Conservation (phyloP, 37 sponge, comb jelly and placozoan species). For the Agelas oroides region DNA sequence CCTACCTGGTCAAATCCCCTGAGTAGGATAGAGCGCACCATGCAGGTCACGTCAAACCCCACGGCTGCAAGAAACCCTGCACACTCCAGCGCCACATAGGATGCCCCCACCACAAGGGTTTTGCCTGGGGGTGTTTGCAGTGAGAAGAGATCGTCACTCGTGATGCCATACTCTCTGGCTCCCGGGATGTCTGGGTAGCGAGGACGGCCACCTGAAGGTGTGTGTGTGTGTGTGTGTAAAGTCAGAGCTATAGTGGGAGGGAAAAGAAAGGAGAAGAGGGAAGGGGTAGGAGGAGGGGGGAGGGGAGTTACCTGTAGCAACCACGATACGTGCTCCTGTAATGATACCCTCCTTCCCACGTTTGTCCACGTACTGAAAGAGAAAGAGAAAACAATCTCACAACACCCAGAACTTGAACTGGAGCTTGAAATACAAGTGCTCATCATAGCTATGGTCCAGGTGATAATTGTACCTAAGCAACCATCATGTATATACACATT, state of each 20-base stretch:
- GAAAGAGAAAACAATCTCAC: too few species aligned
- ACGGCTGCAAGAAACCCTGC: conserved; percentile 96
- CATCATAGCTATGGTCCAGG: too few species aligned
- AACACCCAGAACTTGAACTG: too few species aligned
- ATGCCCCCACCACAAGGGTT: conserved; percentile 96
- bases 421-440: too few species aligned
- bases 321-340: conserved; percentile 80
- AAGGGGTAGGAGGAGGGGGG: neutral
- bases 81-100: conserved; percentile 99
- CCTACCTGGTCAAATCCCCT: conserved; percentile 96
- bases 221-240: neutral
- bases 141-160: conserved; percentile 98
- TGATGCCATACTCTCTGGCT: conserved; percentile 91
- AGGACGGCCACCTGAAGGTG: conserved; percentile 85
- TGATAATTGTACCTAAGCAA: too few species aligned
- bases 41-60: conserved; percentile 88
- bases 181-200: conserved; percentile 96
- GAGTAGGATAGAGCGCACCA: conserved; percentile 97
- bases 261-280: neutral
- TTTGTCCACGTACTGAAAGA: conserved; percentile 78
- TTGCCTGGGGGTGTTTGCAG: conserved; percentile 87
- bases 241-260: neutral
- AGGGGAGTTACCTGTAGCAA: conserved; percentile 76
- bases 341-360: conserved; percentile 79
- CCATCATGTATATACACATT: too few species aligned